A percentile compares a stretch with the other conserved stretches of the same genome.
Evolutionary conservation across 2,797 vertebrate species (phyloP).

Genomic region (Hylomyscus alleni): DNA sequence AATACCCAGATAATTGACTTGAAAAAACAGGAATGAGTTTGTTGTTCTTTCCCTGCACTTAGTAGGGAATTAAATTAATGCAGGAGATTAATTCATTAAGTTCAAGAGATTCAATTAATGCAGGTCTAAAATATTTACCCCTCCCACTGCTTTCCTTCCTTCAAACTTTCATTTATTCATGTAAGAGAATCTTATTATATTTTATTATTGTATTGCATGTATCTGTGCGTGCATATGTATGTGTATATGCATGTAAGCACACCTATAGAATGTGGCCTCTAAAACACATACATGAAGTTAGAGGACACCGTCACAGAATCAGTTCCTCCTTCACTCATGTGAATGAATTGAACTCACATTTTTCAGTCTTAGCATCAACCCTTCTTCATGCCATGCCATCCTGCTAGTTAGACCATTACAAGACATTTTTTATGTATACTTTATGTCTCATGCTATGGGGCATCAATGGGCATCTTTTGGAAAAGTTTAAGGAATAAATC

Average conservation of each 20-base stretch:
- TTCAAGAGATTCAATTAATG: not conserved
- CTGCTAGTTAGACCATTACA: not conserved
- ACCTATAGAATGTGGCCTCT: not conserved
- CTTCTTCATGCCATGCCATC: not conserved
- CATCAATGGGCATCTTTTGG: not conserved
- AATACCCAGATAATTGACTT: not conserved
- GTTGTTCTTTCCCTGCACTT: not conserved
- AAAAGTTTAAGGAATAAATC: not conserved
- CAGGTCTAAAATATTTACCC: not conserved
- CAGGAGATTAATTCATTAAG: not conserved
- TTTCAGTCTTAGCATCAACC: not conserved
- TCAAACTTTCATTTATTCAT: slow-evolving; percentile 8
- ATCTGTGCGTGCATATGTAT: not conserved
- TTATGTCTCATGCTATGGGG: not conserved
- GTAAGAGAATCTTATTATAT: not conserved
- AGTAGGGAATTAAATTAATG: not conserved
- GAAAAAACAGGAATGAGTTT: not conserved
- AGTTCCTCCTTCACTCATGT: not conserved
- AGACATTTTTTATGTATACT: not conserved
- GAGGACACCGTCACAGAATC: not conserved
- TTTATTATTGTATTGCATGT: not conserved
- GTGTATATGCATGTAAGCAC: not conserved
- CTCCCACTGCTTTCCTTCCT: not conserved
- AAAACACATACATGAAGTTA: not conserved
- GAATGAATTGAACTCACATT: not conserved